A percentile compares a stretch with the other conserved stretches of the same genome.
Evolutionary conservation across 2,888 invertebrate genomes (phyloP).

Genomic region (Cistogaster globosa): DNA sequence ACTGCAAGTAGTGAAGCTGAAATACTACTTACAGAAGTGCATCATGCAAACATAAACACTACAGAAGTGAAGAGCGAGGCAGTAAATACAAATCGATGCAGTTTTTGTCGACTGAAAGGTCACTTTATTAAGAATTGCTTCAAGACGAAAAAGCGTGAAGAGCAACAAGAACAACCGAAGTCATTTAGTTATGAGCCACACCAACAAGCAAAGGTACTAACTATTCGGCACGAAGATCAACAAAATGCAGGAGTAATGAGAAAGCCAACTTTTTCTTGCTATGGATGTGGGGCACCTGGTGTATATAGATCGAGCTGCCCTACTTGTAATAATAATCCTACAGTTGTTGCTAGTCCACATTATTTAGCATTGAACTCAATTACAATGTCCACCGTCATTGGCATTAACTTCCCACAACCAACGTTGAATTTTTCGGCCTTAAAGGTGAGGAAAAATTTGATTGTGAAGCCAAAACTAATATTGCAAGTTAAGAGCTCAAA

Average conservation of each 20-base stretch:
- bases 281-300: not conserved
- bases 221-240: not conserved
- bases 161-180: too few relatives aligned
- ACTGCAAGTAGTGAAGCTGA: too few relatives aligned
- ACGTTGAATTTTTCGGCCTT: conserved; percentile 17
- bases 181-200: not conserved
- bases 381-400: conserved; percentile 43
- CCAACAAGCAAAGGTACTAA: not conserved
- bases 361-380: not conserved
- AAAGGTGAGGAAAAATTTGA: conserved; percentile 14
- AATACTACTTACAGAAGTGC: too few relatives aligned
- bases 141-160: too few relatives aligned
- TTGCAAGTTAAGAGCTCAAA: conserved; percentile 30
- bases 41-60: too few relatives aligned
- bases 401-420: conserved; percentile 49
- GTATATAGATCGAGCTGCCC: not conserved
- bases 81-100: too few relatives aligned
- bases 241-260: not conserved
- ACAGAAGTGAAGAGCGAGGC: too few relatives aligned
- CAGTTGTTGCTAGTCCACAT: not conserved
- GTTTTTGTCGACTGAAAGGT: not conserved
- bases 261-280: not conserved
- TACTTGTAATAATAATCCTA: not conserved
- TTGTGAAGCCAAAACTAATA: conserved; percentile 47
- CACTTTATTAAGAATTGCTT: not conserved